Evolutionary conservation across 2,888 invertebrate species (phyloP).

Genomic region (Dioctria rufipes): DNA sequence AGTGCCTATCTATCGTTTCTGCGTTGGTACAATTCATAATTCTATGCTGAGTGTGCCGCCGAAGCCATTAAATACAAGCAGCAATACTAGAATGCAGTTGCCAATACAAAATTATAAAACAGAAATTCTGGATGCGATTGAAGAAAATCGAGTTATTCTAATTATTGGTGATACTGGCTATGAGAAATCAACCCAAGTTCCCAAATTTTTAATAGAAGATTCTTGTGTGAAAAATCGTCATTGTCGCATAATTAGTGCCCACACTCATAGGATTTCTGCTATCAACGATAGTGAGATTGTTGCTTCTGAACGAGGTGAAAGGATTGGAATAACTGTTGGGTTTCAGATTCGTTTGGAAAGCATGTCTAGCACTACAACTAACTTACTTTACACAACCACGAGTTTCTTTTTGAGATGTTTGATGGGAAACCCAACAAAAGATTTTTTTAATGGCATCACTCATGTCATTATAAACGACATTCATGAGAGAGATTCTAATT

Average conservation of each 20-base stretch:
- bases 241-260: conserved; percentile 91
- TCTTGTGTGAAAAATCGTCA: conserved; percentile 75
- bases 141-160: conserved; percentile 84
- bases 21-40: not conserved
- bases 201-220: conserved; percentile 90
- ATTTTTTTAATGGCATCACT: conserved; percentile 71
- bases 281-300: conserved; percentile 90
- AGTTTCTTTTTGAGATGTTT: conserved; percentile 79
- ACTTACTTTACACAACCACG: conserved; percentile 62
- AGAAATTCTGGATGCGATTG: conserved; percentile 82
- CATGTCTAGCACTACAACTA: conserved; percentile 54
- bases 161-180: conserved; percentile 92
- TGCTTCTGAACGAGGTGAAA: conserved; percentile 78
- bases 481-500: conserved; percentile 91
- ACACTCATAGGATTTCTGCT: conserved; percentile 90
- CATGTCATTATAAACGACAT: conserved; percentile 94
- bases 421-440: conserved; percentile 80
- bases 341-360: conserved; percentile 91
- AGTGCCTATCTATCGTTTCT: conserved; percentile 31
- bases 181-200: conserved; percentile 94
- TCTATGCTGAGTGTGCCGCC: not conserved
- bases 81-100: not conserved
- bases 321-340: conserved; percentile 81
- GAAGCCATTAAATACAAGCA: not conserved
- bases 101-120: conserved; percentile 86